Conservation (phyloP, 1,140 invertebrate species). For the Drosophila arizonae region DNA sequence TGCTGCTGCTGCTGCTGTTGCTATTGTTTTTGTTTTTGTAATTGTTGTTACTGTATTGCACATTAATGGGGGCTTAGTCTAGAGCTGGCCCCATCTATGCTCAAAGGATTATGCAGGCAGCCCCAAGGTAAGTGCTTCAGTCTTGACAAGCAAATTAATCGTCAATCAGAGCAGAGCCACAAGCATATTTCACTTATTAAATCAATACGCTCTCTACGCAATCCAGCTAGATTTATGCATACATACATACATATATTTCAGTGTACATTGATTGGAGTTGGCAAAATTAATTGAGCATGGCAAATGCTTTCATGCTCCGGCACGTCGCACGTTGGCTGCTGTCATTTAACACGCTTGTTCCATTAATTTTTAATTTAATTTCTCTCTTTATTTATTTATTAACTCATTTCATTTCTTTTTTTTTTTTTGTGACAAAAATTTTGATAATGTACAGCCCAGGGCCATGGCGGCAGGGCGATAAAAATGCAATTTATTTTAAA, state of each 20-base stretch:
- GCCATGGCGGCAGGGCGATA: background rate
- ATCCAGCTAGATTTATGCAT: background rate
- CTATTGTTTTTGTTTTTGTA: slow-evolving; percentile 22
- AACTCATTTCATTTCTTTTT: background rate
- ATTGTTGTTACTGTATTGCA: slow-evolving; percentile 8
- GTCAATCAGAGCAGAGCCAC: no score
- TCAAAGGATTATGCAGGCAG: slow-evolving; percentile 17
- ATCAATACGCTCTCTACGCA: no score
- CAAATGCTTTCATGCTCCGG: background rate
- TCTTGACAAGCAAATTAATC: slow-evolving; percentile 22
- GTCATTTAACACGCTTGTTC: slow-evolving; percentile 10
- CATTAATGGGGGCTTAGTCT: slow-evolving; percentile 15
- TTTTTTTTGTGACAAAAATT: background rate
- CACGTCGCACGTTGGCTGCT: background rate
- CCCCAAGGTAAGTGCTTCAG: slow-evolving; percentile 16
- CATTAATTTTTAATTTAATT: slow-evolving; percentile 44
- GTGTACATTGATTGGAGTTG: background rate
- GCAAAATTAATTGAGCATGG: slow-evolving; percentile 1
- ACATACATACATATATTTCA: background rate
- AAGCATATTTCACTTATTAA: no score
- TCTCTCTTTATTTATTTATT: background rate
- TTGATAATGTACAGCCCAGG: background rate
- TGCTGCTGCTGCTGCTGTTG: no score
- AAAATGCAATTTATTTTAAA: slow-evolving; percentile 71
- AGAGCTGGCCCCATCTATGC: background rate